Evolutionary conservation across 2,888 invertebrate genomes (phyloP), one percentile per base, ranked within the genome.

Genomic region (Rapana venosa): DNA sequence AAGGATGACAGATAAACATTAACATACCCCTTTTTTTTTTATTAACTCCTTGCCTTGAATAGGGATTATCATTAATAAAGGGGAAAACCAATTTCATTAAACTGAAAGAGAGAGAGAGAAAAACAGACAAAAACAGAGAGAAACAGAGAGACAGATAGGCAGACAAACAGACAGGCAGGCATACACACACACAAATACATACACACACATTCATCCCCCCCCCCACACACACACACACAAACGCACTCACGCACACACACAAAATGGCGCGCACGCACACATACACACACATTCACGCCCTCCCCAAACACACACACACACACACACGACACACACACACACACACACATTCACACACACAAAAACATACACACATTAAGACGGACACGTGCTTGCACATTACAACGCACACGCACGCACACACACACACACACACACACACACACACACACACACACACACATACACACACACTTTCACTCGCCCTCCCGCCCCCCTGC

Each of bases 301-400:
- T n/a, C 1, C 2, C 70, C 4, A 20, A 22, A 66, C 22, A 66
- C 66, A 20, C 66, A 70, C n/a, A 70, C 70, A 58, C 58, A 58
- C 70, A 17, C 70, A 70, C 70, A 26, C 70, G n/a, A 70, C 70
- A 70, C 70, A 70, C 70, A 70, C 70, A 26, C 70, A 26, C 70
- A 70, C 70, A 70, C 70, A 70, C 70, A 70, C 70, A 26, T 26
- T 26, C 79, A 79, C 79, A 79, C 79, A 79, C 79, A 79, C 79
- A 79, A 30, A 79, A 30, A 79, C 79, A 79, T 32, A 79, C 79
- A 79, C 79, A 79, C 79, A 79, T 32, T 32, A 30, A 79, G 32
- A 79, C 79, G 26, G 22, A 70, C 70, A 70, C 70, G 26, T 26
- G 26, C 70, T 26, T 22, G 30, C 77, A 77, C 77, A 77, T 30